Base-by-base conservation (phyloP, 2,888 invertebrate genomes). In the Archips xylosteana region DNA sequence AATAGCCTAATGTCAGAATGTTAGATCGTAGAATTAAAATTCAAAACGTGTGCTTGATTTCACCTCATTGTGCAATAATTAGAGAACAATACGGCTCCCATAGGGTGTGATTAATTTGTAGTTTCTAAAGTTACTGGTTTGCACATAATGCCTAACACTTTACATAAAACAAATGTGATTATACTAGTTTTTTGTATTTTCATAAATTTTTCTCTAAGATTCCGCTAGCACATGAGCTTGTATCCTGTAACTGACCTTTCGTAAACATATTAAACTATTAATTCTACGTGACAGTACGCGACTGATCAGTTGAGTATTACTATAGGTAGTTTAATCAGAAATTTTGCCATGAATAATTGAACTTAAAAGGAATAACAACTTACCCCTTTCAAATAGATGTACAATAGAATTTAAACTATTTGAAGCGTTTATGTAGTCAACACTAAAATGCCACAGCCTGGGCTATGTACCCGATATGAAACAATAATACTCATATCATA, bases 401-500 rank as follows among this genome's bases (percentile, higher is more conserved):
- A 62, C 57, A 57, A 60, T 36, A 10, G 42, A 45, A 47, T 13
- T 64, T 62, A 39, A 36, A 60, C 51, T 42, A 15, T 39, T 36
- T 39, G 39, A 39, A 62, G 45, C 10, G 3, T 36, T 4, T 4
- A 39, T 45, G 34, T 3, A 42, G 5, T 34, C 23, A 64, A 49
- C 34, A 64, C 64, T 32, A 34, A 13, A 32, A 51, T 49, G 51
- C 65, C 65, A 32, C n/a, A 47, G 13, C 45, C 45, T 23, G 23
- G 47, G 15, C 32, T 42, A 23, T 62, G 15, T 12, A 32, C 57
- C 32, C n/a, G 34, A 75, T 42, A 69, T 64, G 42, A 68, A 78
- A 81, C 12, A 12, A 67, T 67, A 47, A 63, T 81, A 81, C 79
- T 83, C 74, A 81, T 75, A 72, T 76, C 78, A 62, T 78, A 71